These are phyloP conservation scores for Pycnomerus fuliginosus DNA, from an alignment of 2,888 invertebrate species.

Conservation along the genomic window DNA sequence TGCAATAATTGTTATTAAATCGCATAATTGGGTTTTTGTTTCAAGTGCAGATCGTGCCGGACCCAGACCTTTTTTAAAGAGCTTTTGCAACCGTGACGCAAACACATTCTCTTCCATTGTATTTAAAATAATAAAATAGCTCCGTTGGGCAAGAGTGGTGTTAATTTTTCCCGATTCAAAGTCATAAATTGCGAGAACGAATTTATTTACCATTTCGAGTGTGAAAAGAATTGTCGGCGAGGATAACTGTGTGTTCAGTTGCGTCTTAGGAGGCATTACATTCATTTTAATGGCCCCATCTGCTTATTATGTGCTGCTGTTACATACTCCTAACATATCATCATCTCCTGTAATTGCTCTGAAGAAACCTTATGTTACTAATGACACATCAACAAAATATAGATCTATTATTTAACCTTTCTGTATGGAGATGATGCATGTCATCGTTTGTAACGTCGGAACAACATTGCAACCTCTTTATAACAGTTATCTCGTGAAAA, in stretches of 20 bases:
- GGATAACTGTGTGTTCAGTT: too few relatives aligned
- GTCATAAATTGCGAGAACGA: too few relatives aligned
- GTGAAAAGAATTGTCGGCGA: background rate
- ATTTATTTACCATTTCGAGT: too few relatives aligned
- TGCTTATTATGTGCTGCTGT: conserved; percentile 7
- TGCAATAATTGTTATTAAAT: too few relatives aligned
- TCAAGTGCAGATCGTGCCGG: too few relatives aligned
- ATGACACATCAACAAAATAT: conserved; percentile 24
- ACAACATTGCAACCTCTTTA: conserved; percentile 3
- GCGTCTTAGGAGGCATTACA: background rate
- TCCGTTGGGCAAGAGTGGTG: too few relatives aligned
- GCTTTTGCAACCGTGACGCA: too few relatives aligned
- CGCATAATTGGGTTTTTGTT: too few relatives aligned
- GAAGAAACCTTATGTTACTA: conserved; percentile 23
- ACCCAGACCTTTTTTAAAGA: too few relatives aligned
- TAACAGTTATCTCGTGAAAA: conserved; percentile 1
- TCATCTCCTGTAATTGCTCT: conserved; percentile 29
- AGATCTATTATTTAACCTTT: conserved; percentile 17
- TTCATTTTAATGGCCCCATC: conserved; percentile 8
- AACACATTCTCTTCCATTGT: too few relatives aligned
- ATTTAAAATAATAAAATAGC: too few relatives aligned
- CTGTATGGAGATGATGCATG: conserved; percentile 3
- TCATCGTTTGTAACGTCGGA: conserved; percentile 5
- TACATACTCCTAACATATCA: conserved; percentile 19
- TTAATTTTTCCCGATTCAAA: too few relatives aligned